A percentile compares a stretch with the other conserved stretches of the same genome.
Evolutionary conservation across 2,888 invertebrate species (phyloP).

Genomic region (Ochropacha duplaris): DNA sequence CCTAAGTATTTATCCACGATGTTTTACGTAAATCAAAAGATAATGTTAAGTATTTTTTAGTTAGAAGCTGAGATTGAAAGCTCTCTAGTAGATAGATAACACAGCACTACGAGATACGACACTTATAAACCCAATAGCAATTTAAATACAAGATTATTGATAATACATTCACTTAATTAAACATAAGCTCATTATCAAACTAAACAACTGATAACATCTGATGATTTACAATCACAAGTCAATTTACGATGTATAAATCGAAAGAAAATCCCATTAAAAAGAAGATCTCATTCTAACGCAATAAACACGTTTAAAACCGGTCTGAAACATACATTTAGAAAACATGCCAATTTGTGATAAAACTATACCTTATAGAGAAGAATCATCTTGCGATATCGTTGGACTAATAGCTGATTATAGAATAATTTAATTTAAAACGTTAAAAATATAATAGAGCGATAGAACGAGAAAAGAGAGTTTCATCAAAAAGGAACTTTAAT

Average conservation of each 20-base stretch:
- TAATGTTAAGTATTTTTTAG: too few relatives aligned
- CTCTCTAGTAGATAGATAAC: background rate
- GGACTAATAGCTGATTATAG: too few relatives aligned
- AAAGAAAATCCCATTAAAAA: conserved; percentile 22
- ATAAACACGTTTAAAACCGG: conserved; percentile 18
- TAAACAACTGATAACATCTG: conserved; percentile 23
- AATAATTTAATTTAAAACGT: background rate
- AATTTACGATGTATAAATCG: conserved; percentile 25
- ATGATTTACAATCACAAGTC: conserved; percentile 22
- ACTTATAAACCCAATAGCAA: background rate
- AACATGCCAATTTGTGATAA: conserved; percentile 44
- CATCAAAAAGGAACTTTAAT: too few relatives aligned
- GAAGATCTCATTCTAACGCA: background rate
- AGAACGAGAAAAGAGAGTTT: too few relatives aligned
- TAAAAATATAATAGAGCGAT: background rate
- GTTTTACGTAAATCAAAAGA: too few relatives aligned
- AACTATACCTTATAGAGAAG: conserved; percentile 14
- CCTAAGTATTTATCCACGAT: too few relatives aligned
- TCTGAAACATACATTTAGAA: conserved; percentile 25
- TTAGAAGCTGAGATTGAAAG: too few relatives aligned
- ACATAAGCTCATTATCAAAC: conserved; percentile 18
- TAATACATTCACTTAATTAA: conserved; percentile 15
- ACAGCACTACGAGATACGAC: background rate
- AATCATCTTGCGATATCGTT: too few relatives aligned
- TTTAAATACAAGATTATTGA: background rate